phyloP scores from a whole-genome alignment of 2,888 invertebrate genomes.

The Pandemis cinnamomeana region DNA sequence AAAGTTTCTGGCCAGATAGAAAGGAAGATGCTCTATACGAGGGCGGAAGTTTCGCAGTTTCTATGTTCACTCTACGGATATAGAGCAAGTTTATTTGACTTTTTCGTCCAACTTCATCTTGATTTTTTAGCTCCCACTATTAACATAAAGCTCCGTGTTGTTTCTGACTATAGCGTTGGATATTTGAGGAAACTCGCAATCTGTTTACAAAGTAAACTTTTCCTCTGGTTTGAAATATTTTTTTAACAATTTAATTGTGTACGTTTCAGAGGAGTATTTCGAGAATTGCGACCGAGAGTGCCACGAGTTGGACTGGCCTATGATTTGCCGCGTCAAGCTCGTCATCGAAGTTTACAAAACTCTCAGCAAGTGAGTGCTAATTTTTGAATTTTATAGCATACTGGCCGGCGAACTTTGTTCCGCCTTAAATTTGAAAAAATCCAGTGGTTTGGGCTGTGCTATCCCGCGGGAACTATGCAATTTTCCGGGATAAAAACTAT shows the following conservation, averaged over 20 bases:
- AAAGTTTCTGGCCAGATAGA: neutral
- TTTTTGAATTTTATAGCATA: neutral
- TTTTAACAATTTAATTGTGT: neutral
- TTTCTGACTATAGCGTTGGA: neutral
- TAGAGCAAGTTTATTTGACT: neutral
- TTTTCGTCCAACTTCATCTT: neutral
- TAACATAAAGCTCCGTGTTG: slow-evolving; percentile 1
- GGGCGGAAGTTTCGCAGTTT: neutral
- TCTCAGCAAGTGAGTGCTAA: slow-evolving; percentile 85
- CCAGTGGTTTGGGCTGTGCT: too few species aligned
- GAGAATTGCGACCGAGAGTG: slow-evolving; percentile 91
- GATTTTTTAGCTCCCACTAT: neutral
- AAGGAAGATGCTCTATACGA: neutral
- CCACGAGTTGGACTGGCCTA: slow-evolving; percentile 90
- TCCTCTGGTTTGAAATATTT: neutral
- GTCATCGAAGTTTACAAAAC: slow-evolving; percentile 89
- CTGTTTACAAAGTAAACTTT: slow-evolving; percentile 25
- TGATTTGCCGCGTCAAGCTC: slow-evolving; percentile 91
- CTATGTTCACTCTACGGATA: neutral
- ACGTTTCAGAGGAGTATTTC: slow-evolving; percentile 88
- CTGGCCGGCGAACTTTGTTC: too few species aligned
- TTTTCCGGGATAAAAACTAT: too few species aligned
- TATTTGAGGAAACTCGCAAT: slow-evolving; percentile 9
- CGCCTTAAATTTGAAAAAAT: too few species aligned
- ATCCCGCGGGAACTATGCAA: too few species aligned